Evolutionary conservation across 1,140 invertebrate species (phyloP), one percentile per base, ranked within the genome.

Genomic region (Drosophila aff.): DNA sequence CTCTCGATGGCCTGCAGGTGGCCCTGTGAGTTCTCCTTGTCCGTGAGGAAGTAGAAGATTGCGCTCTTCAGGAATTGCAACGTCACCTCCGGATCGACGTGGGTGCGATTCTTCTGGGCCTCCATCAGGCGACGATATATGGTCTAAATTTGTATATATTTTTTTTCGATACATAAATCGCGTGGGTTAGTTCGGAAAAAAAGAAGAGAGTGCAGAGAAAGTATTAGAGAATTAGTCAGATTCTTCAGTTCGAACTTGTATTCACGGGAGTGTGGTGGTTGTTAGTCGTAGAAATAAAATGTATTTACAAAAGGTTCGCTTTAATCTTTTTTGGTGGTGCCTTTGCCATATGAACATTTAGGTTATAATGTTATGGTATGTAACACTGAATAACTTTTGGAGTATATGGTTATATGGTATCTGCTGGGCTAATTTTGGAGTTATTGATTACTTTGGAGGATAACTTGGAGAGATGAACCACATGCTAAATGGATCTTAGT

Each of bases 21-120:
- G 13, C 96, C 96, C 79, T 96, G 95, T 66, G 96, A 96, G 90
- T 97, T 98, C 82, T 97, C 96, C 77, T 96, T 96, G 90, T 98
- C 97, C 0, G 97, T 97, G 47, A 98, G 94, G 91, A 97, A 97
- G 92, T 98, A 97, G 91, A 97, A 98, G 81, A 98, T 95, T n/a
- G 97, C 97, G 62, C 97, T 97, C 93, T 97, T 97, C 59, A 98
- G 94, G 93, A 98, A 98, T 92, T 97, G 96, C 79, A 98, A 93
- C 9, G 96, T 98, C 68, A 97, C 96, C 93, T 97, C 97, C 46
- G 97, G 96, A 94, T 97, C 97, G 46, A 97, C 95, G 75, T 94
- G 94, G 79, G 94, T 95, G 80, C 86, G 95, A 82, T 94, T 95
- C 82, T 93, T 93, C 92, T 95, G 96, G 40, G 96, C 95, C 93